A percentile compares a stretch with the other conserved stretches of the same genome.
phyloP scores from a whole-genome alignment of 2,888 invertebrate species.

The Rhagonycha lutea region DNA sequence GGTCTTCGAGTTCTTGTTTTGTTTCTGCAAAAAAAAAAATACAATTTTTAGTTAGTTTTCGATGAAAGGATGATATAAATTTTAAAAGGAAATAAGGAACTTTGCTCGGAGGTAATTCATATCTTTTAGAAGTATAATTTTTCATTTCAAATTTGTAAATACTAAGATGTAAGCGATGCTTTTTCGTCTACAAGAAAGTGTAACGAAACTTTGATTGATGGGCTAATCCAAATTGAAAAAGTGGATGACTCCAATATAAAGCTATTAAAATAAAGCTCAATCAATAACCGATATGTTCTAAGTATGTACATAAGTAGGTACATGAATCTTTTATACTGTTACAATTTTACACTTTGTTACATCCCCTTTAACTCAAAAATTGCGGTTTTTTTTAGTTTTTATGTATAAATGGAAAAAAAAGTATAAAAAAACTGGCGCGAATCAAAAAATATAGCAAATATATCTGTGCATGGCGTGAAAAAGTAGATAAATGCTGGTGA shows the following conservation, averaged over 20 bases:
- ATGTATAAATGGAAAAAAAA: no score
- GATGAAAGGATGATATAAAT: neutral
- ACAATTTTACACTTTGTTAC: neutral
- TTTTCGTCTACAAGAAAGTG: neutral
- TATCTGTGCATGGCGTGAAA: no score
- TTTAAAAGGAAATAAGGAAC: neutral
- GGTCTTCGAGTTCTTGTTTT: conserved; percentile 99
- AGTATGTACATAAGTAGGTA: neutral
- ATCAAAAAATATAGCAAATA: no score
- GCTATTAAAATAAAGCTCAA: neutral
- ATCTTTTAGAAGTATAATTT: neutral
- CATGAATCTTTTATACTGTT: neutral
- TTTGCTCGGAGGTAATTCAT: neutral
- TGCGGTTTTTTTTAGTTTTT: no score
- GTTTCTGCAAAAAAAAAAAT: conserved; percentile 79
- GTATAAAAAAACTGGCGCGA: no score
- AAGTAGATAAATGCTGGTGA: no score
- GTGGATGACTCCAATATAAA: neutral
- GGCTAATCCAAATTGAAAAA: neutral
- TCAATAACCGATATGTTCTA: neutral
- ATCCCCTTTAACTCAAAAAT: no score
- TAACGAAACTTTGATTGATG: neutral
- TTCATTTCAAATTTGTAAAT: neutral
- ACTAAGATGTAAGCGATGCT: neutral
- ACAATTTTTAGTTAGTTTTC: neutral